Evolutionary conservation across 2,113 vertebrate genomes (phyloP), one percentile per base, ranked within the genome.

Genomic region (Vireo altiloquus): DNA sequence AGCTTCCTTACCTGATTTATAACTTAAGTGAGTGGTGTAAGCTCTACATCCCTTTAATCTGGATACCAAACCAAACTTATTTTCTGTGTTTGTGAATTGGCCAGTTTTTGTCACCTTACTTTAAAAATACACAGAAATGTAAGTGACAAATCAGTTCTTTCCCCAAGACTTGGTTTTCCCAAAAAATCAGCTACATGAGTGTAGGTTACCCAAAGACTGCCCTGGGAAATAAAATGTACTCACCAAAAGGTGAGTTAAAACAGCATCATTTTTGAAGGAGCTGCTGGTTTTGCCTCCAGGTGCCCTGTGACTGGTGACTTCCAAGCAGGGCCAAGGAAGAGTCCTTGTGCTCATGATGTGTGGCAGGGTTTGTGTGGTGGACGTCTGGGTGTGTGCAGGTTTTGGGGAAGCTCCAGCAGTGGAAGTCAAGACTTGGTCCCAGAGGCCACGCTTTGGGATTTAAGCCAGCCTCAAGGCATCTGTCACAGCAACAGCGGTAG

Each of bases 401-500:
- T 82, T 83, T 35, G 18, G 30, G 27, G 63, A 61, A 70, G 59
- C 44, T 60, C 23, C 69, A 82, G 47, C 50, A 59, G 11, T n/a
- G 22, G 25, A 88, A 85, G 9, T 72, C 28, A 49, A 30, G 63
- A 60, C 20, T 72, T 42, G 53, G 17, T 65, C 31, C 46, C 60
- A 25, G 50, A 72, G 9, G 44, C 42, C 2, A 1, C 28, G 11
- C 65, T 84, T 89, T 3, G 25, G 56, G 12, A 30, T 84, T 74
- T 59, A 44, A 63, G 53, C 53, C 52, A 71, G 39, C 8, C 30
- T 47, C 5, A 11, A 6, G 1, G 1, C 63, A 54, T 33, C 71
- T 65, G n/a, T 61, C 39, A 42, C 1, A 4, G 2, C 1, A 3
- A 23, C 30, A 33, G 42, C 1, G 0, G 23, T 2, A 1, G 10